phyloP scores from a whole-genome alignment of 2,113 vertebrate species.

The Eulemur rufifrons region DNA sequence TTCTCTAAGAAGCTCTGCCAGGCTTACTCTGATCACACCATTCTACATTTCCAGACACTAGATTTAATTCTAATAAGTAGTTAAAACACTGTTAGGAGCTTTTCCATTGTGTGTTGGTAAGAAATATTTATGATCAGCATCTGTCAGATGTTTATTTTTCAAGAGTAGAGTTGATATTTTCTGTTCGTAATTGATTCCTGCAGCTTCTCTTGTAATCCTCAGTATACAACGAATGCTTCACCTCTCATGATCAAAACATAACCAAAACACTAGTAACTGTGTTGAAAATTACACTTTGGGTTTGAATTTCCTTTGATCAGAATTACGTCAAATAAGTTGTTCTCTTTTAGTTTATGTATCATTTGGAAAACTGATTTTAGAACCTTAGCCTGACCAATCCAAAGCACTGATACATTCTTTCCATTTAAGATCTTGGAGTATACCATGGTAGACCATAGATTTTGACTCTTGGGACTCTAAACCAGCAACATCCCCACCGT shows the following conservation, averaged over 20 bases:
- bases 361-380: not conserved
- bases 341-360: not conserved
- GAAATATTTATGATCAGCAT: not conserved
- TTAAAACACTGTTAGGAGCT: not conserved
- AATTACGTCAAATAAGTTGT: not conserved
- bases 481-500: not conserved
- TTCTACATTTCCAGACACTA: not conserved
- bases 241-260: fast-evolving
- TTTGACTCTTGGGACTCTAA: not conserved
- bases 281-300: not conserved
- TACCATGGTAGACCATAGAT: not conserved
- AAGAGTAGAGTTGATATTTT: not conserved
- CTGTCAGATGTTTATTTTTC: not conserved
- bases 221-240: not conserved
- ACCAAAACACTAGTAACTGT: no score
- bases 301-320: not conserved
- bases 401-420: not conserved
- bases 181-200: not conserved
- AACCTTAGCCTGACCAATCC: not conserved
- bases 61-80: not conserved
- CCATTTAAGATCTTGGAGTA: not conserved
- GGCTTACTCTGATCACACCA: not conserved
- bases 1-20: no score
- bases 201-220: not conserved
- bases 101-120: not conserved